Conservation (phyloP, 2,113 vertebrate species). For the Muntiacus reevesi region DNA sequence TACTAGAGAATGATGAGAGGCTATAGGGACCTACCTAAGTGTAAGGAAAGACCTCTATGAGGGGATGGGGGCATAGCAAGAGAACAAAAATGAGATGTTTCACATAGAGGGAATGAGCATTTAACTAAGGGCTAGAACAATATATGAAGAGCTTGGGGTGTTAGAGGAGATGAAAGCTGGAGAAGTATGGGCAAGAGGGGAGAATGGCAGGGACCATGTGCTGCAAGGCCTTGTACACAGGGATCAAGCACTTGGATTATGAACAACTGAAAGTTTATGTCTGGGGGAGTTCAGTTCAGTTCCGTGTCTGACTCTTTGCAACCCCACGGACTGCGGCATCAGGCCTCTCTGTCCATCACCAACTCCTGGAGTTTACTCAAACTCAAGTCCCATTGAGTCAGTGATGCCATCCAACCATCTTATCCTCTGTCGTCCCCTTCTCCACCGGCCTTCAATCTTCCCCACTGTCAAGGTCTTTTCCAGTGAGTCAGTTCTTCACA, state of each 20-base stretch:
- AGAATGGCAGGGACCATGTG: not conserved
- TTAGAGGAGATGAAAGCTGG: not conserved
- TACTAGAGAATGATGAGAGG: not conserved
- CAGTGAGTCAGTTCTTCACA: not conserved
- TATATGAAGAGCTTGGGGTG: not conserved
- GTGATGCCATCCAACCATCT: not conserved
- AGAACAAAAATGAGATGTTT: not conserved
- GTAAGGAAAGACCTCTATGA: not conserved
- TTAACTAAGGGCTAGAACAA: not conserved
- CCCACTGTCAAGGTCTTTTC: not conserved
- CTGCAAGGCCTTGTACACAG: not conserved
- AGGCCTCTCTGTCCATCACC: not conserved
- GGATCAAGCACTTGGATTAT: not conserved
- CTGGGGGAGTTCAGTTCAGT: not conserved
- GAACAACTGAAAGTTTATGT: not conserved
- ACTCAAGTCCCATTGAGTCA: not conserved
- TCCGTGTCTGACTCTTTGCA: not conserved
- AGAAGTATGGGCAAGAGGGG: not conserved
- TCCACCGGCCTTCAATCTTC: not conserved
- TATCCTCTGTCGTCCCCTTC: not conserved
- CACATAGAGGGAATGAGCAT: not conserved
- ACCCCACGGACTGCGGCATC: not conserved
- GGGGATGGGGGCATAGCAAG: not conserved
- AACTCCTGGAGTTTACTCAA: not conserved
- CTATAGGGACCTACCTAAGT: not conserved